Conservation (phyloP, 1,140 invertebrate genomes). For the Armadillidium nasatum region DNA sequence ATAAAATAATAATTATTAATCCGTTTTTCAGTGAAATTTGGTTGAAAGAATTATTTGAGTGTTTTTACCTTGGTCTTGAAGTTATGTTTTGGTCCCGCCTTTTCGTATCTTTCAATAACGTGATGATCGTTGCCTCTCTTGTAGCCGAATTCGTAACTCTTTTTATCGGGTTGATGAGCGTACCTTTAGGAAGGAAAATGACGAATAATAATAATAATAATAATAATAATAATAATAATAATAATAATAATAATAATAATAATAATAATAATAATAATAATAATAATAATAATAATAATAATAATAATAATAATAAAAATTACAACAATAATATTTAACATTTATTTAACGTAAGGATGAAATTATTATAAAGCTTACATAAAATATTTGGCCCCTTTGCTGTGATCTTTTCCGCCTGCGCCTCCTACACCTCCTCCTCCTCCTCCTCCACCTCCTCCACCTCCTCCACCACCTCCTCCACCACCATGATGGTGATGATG, state of each 20-base stretch:
- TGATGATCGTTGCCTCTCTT: slow-evolving; percentile 64
- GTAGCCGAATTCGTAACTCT: slow-evolving; percentile 65
- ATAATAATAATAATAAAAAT: background rate
- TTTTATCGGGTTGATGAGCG: slow-evolving; percentile 61
- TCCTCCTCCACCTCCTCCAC: background rate
- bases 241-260: no score
- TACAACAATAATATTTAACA: background rate
- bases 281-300: slow-evolving; percentile 1
- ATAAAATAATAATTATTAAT: no score
- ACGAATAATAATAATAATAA: background rate
- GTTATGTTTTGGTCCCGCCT: slow-evolving; percentile 58
- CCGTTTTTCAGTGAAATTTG: background rate
- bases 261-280: background rate
- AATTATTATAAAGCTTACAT: background rate
- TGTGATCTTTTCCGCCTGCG: background rate
- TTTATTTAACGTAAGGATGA: background rate
- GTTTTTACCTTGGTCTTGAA: slow-evolving; percentile 65
- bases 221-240: no score
- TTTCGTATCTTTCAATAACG: slow-evolving; percentile 65
- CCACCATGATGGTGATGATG: background rate
- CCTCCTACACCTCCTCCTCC: background rate
- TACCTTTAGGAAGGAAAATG: slow-evolving; percentile 53
- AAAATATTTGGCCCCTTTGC: background rate
- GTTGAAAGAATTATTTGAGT: background rate
- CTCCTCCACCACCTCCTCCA: background rate